Evolutionary conservation across 2,888 invertebrate genomes (phyloP).

Genomic region (Pycnomerus fuliginosus): DNA sequence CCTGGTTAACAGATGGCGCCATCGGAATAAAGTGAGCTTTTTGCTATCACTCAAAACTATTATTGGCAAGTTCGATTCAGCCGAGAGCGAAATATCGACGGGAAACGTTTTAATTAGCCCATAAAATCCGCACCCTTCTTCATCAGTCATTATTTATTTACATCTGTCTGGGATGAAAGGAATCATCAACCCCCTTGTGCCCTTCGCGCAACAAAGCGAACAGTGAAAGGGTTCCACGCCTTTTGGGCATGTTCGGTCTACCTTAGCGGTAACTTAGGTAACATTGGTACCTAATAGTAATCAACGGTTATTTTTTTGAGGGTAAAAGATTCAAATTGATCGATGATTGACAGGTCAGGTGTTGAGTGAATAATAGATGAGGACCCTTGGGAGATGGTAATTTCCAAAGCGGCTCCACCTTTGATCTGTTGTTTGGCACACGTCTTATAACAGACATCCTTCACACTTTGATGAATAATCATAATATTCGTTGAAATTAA

Average conservation of each 20-base stretch:
- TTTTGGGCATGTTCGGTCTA: conserved; percentile 22
- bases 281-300: too few relatives aligned
- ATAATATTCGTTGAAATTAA: neutral
- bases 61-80: too few relatives aligned
- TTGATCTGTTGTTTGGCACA: conserved; percentile 13
- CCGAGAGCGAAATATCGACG: too few relatives aligned
- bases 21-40: too few relatives aligned
- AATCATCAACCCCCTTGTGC: conserved; percentile 10
- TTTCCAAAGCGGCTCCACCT: conserved; percentile 3
- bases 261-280: conserved; percentile 20
- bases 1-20: too few relatives aligned
- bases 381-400: conserved; percentile 8
- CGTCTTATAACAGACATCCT: conserved; percentile 6
- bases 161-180: conserved; percentile 10
- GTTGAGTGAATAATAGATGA: conserved; percentile 7
- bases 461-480: conserved; percentile 11
- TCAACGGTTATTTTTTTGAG: too few relatives aligned
- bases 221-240: conserved; percentile 13
- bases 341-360: conserved; percentile 18
- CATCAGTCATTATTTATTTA: conserved; percentile 18
- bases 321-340: too few relatives aligned
- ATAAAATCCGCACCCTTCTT: conserved; percentile 17
- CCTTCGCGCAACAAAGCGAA: conserved; percentile 11
- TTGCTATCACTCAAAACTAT: too few relatives aligned
- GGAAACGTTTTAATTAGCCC: conserved; percentile 20